Conservation (phyloP, 2,113 vertebrate species). For the Catharus minimus region DNA sequence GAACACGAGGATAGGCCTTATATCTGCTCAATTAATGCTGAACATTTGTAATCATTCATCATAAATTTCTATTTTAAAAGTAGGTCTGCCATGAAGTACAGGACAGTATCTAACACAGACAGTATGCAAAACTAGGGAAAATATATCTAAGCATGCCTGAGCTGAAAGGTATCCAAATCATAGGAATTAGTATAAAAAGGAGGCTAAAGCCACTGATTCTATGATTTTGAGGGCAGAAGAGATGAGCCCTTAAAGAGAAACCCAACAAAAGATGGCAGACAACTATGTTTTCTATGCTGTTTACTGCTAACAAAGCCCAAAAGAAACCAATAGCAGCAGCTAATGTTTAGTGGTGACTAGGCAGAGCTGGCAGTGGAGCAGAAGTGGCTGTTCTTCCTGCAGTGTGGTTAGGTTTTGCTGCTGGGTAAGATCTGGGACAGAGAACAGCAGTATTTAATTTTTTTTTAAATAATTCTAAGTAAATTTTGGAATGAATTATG, state of each 20-base stretch:
- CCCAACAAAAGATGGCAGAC: fast-evolving
- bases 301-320: background rate
- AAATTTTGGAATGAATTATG: background rate
- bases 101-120: background rate
- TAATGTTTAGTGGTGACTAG: background rate
- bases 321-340: background rate
- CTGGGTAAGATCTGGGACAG: background rate
- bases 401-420: background rate
- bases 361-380: background rate
- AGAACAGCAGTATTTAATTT: background rate
- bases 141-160: background rate
- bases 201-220: background rate
- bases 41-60: background rate
- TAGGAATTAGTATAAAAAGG: background rate
- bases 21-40: background rate
- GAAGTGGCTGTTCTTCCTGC: background rate
- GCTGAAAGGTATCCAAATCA: background rate
- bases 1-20: background rate
- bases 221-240: background rate
- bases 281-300: background rate
- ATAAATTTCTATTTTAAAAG: background rate
- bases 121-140: background rate
- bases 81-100: background rate
- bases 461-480: background rate
- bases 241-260: background rate